These are phyloP conservation scores for Acromyrmex charruanus DNA, from an alignment of 1,140 invertebrate genomes.

Conservation along the genomic window DNA sequence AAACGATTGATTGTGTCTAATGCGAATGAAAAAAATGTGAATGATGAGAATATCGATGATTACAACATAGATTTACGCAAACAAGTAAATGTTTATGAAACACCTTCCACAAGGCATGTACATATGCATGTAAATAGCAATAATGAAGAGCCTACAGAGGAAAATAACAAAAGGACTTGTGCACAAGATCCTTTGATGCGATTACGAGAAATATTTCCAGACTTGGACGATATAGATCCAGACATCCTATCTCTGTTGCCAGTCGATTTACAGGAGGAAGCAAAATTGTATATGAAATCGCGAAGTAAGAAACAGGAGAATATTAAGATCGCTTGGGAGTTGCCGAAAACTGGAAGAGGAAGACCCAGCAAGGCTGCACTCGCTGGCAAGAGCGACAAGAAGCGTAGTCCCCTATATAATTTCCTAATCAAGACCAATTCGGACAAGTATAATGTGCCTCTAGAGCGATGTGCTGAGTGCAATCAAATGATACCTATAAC, in stretches of 20 bases:
- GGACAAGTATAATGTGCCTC: constrained; percentile 47
- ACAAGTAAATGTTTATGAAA: background rate
- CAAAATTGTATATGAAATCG: constrained; percentile 78
- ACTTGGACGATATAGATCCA: constrained; percentile 84
- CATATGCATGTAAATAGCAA: background rate
- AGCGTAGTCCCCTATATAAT: constrained; percentile 71
- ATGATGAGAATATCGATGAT: constrained; percentile 17
- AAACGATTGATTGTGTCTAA: constrained; percentile 26
- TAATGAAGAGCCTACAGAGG: background rate
- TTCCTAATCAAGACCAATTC: constrained; percentile 79
- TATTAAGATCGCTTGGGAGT: constrained; percentile 51
- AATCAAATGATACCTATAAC: constrained; percentile 87
- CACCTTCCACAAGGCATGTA: background rate
- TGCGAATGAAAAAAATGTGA: background rate
- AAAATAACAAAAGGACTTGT: constrained; percentile 7
- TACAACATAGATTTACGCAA: background rate
- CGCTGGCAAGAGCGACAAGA: constrained; percentile 35
- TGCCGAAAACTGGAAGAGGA: constrained; percentile 47
- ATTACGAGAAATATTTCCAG: constrained; percentile 86
- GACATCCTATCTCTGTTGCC: constrained; percentile 83
- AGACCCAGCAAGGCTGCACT: constrained; percentile 65
- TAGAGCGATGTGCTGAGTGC: constrained; percentile 89
- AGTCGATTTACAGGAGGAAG: constrained; percentile 81
- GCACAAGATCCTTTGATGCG: constrained; percentile 63
- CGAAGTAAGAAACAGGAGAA: constrained; percentile 71